Percentiles rank a stretch among this genome's conserved stretches.
phyloP scores from a whole-genome alignment of 2,113 vertebrate genomes.

The Gopherus flavomarginatus region DNA sequence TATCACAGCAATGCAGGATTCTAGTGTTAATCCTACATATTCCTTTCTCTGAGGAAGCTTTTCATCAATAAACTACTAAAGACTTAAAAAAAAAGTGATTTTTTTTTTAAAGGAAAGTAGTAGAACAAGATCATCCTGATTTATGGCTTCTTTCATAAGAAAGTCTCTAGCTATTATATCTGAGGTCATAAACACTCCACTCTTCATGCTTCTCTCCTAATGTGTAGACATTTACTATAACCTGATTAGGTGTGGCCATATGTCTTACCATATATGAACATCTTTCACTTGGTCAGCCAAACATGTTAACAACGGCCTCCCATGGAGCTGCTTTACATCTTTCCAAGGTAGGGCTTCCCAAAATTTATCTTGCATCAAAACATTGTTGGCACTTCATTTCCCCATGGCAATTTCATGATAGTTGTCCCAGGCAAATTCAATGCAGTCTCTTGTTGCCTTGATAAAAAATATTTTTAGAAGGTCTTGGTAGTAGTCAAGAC shows the following conservation, averaged over 20 bases:
- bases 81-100: not conserved
- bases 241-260: not conserved
- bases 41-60: not conserved
- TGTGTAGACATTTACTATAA: not conserved
- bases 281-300: not conserved
- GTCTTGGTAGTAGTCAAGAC: not conserved
- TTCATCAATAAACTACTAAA: not conserved
- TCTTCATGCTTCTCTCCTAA: not conserved
- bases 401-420: constrained; percentile 40
- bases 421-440: constrained; percentile 41
- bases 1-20: not conserved
- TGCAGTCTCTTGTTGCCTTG: not conserved
- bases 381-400: constrained; percentile 36
- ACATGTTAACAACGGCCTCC: not conserved
- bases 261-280: not conserved
- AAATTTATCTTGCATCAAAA: constrained; percentile 36
- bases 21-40: not conserved
- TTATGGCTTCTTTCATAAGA: not conserved
- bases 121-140: not conserved
- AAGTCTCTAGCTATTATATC: not conserved
- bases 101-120: not conserved
- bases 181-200: not conserved
- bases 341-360: not conserved
- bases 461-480: not conserved
- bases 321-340: not conserved